Conservation (phyloP, 2,113 vertebrate genomes). For the Melanerpes formicivorus region DNA sequence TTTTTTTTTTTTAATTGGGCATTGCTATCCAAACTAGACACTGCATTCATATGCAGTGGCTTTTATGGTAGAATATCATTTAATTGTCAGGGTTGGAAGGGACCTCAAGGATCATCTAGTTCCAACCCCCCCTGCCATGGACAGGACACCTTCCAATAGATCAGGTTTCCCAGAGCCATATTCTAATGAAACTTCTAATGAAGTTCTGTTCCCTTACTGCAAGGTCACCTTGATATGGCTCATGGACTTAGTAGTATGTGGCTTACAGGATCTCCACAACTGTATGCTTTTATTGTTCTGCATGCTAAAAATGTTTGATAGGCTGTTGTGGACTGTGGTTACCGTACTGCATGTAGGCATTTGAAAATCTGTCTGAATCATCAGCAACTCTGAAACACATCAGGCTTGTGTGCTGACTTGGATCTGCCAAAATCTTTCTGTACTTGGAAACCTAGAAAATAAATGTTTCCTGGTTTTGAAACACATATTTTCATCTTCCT, state of each 20-base stretch:
- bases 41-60: not conserved
- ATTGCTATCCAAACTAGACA: not conserved
- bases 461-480: not conserved
- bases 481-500: not conserved
- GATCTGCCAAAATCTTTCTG: not conserved
- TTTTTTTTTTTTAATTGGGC: not conserved
- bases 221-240: not conserved
- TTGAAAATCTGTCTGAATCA: not conserved
- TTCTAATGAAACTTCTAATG: not conserved
- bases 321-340: not conserved
- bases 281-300: not conserved
- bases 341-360: not conserved
- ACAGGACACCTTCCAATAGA: no score
- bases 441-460: not conserved
- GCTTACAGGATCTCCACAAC: not conserved
- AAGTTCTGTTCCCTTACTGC: not conserved
- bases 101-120: no score
- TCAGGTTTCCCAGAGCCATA: no score
- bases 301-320: not conserved
- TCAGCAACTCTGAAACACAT: not conserved
- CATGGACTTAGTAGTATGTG: not conserved
- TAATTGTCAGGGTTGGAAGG: no score
- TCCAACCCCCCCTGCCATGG: no score
- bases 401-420: not conserved
- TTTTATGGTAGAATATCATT: not conserved